Base-by-base conservation (phyloP, 2,113 vertebrate species). In the Lophochroa leadbeateri region DNA sequence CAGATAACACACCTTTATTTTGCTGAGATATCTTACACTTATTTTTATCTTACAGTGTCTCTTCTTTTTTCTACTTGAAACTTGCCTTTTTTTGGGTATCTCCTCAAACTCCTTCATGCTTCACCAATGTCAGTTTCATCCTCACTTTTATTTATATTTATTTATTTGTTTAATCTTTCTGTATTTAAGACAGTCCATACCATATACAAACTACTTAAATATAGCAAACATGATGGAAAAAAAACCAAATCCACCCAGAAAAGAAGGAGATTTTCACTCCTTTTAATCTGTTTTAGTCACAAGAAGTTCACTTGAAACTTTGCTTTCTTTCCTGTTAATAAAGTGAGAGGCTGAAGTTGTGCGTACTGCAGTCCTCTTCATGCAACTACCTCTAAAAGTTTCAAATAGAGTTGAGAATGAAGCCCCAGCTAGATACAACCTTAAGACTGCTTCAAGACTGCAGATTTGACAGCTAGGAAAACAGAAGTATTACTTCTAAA, bases 171-270 rank as follows among this genome's bases (percentile, higher is more conserved):
- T 65, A 50, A 52, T 50, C 3, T 37, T 65, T 49, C n/a, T 76
- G 11, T 4, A 55, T 24, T 50, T 37, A n/a, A 79, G 10, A 53
- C 15, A 58, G 9, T 23, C 10, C 7, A 35, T 2, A 64, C 2
- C 9, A 19, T 43, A 46, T 7, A 41, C 21, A 18, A 69, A 52
- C 6, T 78, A 74, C 18, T 43, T 61, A 24, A 63, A 71, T 44
- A 25, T 0, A 65, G 15, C 11, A 90, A 64, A 24, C 1, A 2
- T 11, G 5, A 31, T 2, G 47, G 31, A 41, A 44, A 69, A 50
- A 17, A 12, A 4, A 0, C 0, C 13, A 46, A 80, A 28, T 4
- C 19, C 5, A 52, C 3, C 2, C 4, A 55, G 5, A 11, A 52
- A 57, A 1, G 8, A 57, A 1, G 8, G 17, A 79, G 2, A n/a